These are phyloP conservation scores for Drosophila helvetica DNA, from an alignment of 2,888 invertebrate genomes.

Conservation along the genomic window DNA sequence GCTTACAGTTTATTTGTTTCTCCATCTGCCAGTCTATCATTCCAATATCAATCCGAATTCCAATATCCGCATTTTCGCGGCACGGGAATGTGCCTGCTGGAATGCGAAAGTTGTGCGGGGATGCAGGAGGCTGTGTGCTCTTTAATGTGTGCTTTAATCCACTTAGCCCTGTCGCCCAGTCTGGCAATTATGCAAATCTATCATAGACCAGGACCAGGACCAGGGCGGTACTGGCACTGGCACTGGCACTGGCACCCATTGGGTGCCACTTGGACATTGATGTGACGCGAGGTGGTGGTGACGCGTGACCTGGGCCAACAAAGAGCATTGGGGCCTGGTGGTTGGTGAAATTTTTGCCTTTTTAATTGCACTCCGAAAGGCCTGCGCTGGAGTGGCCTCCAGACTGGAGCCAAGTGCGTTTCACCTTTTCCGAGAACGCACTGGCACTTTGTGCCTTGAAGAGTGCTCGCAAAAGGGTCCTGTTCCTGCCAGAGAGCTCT, in stretches of 20 bases:
- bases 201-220: conserved; percentile 22
- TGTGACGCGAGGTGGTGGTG: not conserved
- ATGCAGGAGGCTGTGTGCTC: conserved; percentile 3
- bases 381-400: not conserved
- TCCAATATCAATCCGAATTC: not conserved
- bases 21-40: too few relatives aligned
- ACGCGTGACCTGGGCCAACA: not conserved
- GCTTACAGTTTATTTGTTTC: too few relatives aligned
- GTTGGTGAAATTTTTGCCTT: not conserved
- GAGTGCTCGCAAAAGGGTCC: not conserved
- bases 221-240: not conserved
- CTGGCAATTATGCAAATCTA: conserved; percentile 63
- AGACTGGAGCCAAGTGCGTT: not conserved
- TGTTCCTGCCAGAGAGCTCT: too few relatives aligned
- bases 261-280: not conserved
- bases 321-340: not conserved
- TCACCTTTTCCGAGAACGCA: not conserved
- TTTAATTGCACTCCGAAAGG: not conserved
- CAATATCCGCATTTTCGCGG: conserved; percentile 4
- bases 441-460: not conserved
- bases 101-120: conserved; percentile 2
- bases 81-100: not conserved
- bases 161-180: conserved; percentile 46
- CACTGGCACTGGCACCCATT: too few relatives aligned
- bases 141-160: conserved; percentile 34